Evolutionary conservation across 2,797 vertebrate species (phyloP).

Genomic region (Pteronotus mesoamericanus): DNA sequence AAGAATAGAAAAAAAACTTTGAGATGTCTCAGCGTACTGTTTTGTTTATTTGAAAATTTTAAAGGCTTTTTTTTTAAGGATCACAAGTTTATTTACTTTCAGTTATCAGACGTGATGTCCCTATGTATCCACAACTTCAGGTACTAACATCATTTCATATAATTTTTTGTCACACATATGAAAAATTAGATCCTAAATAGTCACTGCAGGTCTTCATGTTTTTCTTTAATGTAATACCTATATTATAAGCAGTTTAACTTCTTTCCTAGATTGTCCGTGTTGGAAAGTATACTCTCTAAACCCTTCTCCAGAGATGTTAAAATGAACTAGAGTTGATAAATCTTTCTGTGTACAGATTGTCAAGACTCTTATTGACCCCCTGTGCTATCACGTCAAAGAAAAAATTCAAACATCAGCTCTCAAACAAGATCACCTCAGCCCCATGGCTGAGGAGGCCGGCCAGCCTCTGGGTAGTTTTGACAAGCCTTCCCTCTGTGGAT

Average conservation of each 20-base stretch:
- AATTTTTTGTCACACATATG: background rate
- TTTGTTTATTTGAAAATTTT: background rate
- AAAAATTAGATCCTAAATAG: background rate
- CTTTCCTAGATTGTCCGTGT: background rate
- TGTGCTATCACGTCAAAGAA: conserved; percentile 10
- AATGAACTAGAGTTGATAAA: background rate
- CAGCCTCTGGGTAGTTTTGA: background rate
- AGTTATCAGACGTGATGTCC: background rate
- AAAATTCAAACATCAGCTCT: conserved; percentile 40
- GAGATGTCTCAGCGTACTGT: background rate
- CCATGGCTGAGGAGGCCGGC: background rate
- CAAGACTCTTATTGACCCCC: conserved; percentile 17
- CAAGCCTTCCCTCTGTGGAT: background rate
- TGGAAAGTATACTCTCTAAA: background rate
- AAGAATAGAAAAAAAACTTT: background rate
- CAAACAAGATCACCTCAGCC: background rate
- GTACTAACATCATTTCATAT: background rate
- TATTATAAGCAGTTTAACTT: background rate
- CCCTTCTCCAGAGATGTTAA: background rate
- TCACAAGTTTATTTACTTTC: background rate
- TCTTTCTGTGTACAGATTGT: background rate
- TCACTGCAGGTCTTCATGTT: background rate
- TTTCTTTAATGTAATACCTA: background rate
- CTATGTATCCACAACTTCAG: background rate
- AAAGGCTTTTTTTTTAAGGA: background rate